Evolutionary conservation across 2,113 vertebrate genomes (phyloP), one percentile per base, ranked within the genome.

Genomic region (Stercorarius parasiticus): DNA sequence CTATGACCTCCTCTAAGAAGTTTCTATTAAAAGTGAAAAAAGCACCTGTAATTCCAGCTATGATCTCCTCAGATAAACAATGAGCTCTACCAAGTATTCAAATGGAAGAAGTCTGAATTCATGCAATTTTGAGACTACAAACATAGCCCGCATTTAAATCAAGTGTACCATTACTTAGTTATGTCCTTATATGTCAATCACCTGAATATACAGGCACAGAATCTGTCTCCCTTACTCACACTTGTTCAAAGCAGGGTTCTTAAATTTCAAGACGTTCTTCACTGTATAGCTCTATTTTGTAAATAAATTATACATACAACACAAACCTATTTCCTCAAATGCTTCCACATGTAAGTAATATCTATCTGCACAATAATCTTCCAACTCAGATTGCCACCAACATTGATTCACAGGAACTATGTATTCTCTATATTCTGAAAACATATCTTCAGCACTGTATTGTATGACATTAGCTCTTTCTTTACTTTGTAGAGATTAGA

Each of bases 401-500:
- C 14, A 27, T 0, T 2, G 13, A 58, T 15, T 59, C 30, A 70
- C 49, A 76, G 13, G 40, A 66, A 16, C 30, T 36, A 56, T 0
- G 0, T 17, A 22, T 25, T 58, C 30, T 58, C 7, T 29, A 40
- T 20, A 45, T 40, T 55, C 55, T 64, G 27, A 43, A 69, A 69
- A 73, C 7, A 1, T 9, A 21, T n/a, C 55, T 69, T 58, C 69
- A 76, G 61, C 36, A 25, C 38, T 16, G 21, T 13, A 32, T 13
- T 8, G 2, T 19, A 58, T 1, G 2, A 49, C 1, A 0, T 10
- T 11, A 2, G 1, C 29, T 30, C 14, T 7, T 53, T 30, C 38
- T 83, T 43, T 29, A 67, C 20, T 52, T 43, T 27, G 19, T 8
- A 67, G n/a, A 25, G 20, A 38, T 38, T 2, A 53, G 8, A 47